Base-by-base conservation (phyloP, 2,888 invertebrate genomes). In the Drosophila eohydei region DNA sequence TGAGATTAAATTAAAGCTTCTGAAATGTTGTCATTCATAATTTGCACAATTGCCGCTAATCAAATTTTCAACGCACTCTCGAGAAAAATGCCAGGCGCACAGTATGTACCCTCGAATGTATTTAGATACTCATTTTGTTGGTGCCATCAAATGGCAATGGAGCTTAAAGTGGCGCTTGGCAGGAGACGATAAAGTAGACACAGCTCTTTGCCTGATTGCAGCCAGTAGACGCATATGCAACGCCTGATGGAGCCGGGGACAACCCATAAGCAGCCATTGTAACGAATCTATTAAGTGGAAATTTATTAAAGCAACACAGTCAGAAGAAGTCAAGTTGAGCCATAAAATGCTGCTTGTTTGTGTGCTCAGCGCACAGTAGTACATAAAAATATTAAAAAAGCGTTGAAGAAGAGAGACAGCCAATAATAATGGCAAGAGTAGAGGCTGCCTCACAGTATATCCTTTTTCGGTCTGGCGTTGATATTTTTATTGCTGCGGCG, bases 211-310 rank as follows among this genome's bases (percentile, higher is more conserved):
- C 32, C 41, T 50, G 56, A 41, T 55, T 74, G 59, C 62, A 68
- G 34, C 48, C 28, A 40, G 28, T 7, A 8, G 11, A 36, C 59
- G 21, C n/a, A 50, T 50, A 34, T 52, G 46, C 32, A 21, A 9
- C 48, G 30, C 4, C 28, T 4, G 46, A 46, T n/a, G 48, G 11
- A n/a, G 9, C 16, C 48, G 0, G 30, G 38, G 58, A 36, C 55
- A 52, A 51, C 63, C 64, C 63, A 59, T 40, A 56, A 64, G 66
- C 81, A 78, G 78, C 62, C 76, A 88, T 86, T 79, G 78, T 87
- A 81, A 83, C 87, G 85, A 88, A 90, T 88, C 87, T 88, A 88
- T 88, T 88, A 88, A 88, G 89, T 87, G 85, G 80, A 88, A 90
- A 90, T 90, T 90, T 90, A 87, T 90, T 85, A 87, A 82, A 79